Base-by-base conservation (phyloP, 1,140 invertebrate genomes). In the Drosophila equinoxialis region DNA sequence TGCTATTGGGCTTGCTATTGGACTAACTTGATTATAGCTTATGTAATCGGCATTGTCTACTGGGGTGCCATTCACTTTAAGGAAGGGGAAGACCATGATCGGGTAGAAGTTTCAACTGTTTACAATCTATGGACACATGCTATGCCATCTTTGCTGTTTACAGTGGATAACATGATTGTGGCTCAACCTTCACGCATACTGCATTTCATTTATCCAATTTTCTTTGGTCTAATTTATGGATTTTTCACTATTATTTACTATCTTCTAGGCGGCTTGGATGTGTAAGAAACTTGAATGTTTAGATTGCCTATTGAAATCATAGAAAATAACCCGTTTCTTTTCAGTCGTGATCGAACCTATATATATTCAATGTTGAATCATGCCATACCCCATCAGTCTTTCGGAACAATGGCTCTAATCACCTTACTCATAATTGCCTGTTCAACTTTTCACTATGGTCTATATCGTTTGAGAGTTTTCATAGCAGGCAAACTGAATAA, bases 171-270 rank as follows among this genome's bases (percentile, higher is more conserved):
- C 17, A 92, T 94, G 23, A 77, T 96, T 1, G 94, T 95, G 0
- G 93, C 93, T 2, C 93, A 96, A 60, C 96, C 96, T 0, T 93
- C 95, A 7, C 92, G 94, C 26, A 62, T 97, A 1, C 81, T 94
- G 1, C 95, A 96, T 80, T 94, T 95, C 79, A 94, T 96, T 92
- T 95, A 95, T 91, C 94, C 95, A 0, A 68, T 95, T 0, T 74
- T 93, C 4, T 93, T 96, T 71, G 93, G 93, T 0, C 48, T 94
- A 0, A 65, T 90, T 0, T 97, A 97, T 81, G 64, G 94, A 0
- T 45, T 94, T 8, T 97, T 97, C 86, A 94, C 94, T 1, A 65
- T 95, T 1, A 91, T 95, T 14, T 97, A 96, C 85, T 96, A 94
- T 86, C 33, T 89, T 0, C 92, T 93, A 14, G 96, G 96, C 17